Base-by-base conservation (phyloP, 2,888 invertebrate species). In the Thera obeliscata region DNA sequence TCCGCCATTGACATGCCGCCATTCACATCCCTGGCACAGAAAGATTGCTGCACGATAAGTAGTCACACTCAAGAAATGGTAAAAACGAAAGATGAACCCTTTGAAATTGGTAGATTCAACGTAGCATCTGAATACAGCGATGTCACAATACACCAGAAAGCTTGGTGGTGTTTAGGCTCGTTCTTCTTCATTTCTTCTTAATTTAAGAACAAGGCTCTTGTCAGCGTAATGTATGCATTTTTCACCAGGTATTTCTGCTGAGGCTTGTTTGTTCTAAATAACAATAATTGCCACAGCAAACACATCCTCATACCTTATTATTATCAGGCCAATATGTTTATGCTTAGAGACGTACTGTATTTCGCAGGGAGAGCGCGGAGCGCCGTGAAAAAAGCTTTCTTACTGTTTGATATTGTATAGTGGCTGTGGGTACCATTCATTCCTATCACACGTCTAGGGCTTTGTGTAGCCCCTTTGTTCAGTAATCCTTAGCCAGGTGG, bases 1-100 rank as follows among this genome's bases (percentile, higher is more conserved):
- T 74, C 70, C 72, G 74, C 84, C 88, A 86, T 88, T 88, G 83
- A 87, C 77, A 69, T 76, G 62, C 69, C 64, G 74, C 84, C 89
- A 89, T 89, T 89, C 87, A 88, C 72, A 77, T 78, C 72, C 71
- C 66, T 64, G n/a, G 56, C 64, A 62, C 69, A 59, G 55, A 49
- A 65, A 68, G 55, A 52, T 22, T 56, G 33, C 4, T 60, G 12
- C 50, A 35, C 7, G n/a, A 50, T 22, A 57, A 68, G 68, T 58
- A 68, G 48, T 54, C 35, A 56, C 22, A 61, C 56, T 56, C 49
- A 7, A 46, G 43, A 63, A 62, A 50, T 0, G 12, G 3, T 22
- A 56, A 52, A 2, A 50, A 22, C 2, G 0, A 8, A 50, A 4
- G 4, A 12, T 9, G 6, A 22, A 48, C 8, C n/a, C 48, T 48